Percentiles rank a stretch among this genome's conserved stretches.
Conservation (phyloP, 2,113 vertebrate genomes). For the Rattus rattus region DNA sequence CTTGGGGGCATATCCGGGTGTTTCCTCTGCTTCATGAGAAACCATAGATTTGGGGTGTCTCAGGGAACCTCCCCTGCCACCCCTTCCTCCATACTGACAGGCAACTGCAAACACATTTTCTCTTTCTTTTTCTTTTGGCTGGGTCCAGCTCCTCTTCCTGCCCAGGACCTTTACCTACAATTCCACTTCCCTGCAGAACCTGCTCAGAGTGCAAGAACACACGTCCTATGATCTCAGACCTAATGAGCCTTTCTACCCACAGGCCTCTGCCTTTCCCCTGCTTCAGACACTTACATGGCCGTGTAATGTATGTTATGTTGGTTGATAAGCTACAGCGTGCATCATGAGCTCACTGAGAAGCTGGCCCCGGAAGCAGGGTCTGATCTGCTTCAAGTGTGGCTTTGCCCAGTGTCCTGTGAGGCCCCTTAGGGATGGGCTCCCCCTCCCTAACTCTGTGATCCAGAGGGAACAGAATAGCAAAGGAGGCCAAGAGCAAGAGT, state of each 20-base stretch:
- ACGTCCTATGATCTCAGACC: accelerated
- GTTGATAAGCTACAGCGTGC: no score
- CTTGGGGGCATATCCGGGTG: no score
- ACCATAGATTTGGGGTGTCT: not conserved
- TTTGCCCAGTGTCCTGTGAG: not conserved
- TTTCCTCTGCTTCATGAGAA: not conserved
- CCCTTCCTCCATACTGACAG: not conserved
- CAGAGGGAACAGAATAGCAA: not conserved
- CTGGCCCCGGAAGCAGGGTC: not conserved
- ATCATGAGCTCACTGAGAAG: not conserved
- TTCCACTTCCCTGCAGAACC: no score
- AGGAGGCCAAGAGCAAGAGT: not conserved
- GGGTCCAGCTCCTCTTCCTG: not conserved
- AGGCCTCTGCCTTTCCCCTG: not conserved
- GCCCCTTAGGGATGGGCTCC: not conserved
- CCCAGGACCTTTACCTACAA: not conserved
- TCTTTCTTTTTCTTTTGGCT: not conserved
- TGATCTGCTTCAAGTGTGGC: not conserved
- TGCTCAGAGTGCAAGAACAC: not conserved
- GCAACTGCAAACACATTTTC: not conserved
- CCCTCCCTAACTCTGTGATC: not conserved
- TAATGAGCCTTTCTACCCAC: not conserved
- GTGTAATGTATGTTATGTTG: not conserved
- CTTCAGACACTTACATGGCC: accelerated
- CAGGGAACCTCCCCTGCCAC: no score